These are phyloP conservation scores for Drosophila carrolli DNA, from an alignment of 1,140 invertebrate genomes.

Conservation along the genomic window DNA sequence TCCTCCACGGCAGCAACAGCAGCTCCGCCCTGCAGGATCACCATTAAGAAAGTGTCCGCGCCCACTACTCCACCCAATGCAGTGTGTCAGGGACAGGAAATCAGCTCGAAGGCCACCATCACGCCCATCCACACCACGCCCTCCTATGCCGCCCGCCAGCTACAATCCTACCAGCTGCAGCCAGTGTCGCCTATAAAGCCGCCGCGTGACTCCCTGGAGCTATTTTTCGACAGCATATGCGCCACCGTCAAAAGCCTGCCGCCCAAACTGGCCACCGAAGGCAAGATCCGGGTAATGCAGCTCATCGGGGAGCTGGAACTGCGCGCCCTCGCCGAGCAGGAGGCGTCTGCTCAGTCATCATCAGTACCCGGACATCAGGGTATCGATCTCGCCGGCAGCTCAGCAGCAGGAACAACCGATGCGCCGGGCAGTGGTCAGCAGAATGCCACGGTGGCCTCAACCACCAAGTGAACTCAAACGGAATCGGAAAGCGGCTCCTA, in stretches of 20 bases:
- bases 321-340: conserved; percentile 68
- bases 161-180: conserved; percentile 58
- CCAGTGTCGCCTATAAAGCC: conserved; percentile 32
- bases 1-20: conserved; percentile 20
- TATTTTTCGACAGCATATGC: conserved; percentile 80
- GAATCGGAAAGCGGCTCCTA: conserved; percentile 29
- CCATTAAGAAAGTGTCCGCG: conserved; percentile 66
- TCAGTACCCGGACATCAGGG: background rate
- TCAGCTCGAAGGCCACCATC: conserved; percentile 68
- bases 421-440: conserved; percentile 59
- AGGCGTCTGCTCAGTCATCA: conserved; percentile 23
- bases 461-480: conserved; percentile 47
- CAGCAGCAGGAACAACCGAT: conserved; percentile 20
- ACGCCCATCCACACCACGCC: conserved; percentile 58
- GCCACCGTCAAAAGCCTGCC: conserved; percentile 70
- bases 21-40: conserved; percentile 61
- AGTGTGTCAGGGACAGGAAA: conserved; percentile 39
- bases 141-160: conserved; percentile 31
- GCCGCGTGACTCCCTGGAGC: conserved; percentile 66
- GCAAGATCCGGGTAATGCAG: conserved; percentile 76
- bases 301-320: conserved; percentile 74
- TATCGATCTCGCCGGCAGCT: conserved; percentile 20
- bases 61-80: conserved; percentile 20
- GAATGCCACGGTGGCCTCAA: conserved; percentile 69
- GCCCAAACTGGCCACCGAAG: conserved; percentile 75